These are phyloP conservation scores for Andrena bicolor DNA, from an alignment of 2,888 invertebrate species.

Conservation along the genomic window DNA sequence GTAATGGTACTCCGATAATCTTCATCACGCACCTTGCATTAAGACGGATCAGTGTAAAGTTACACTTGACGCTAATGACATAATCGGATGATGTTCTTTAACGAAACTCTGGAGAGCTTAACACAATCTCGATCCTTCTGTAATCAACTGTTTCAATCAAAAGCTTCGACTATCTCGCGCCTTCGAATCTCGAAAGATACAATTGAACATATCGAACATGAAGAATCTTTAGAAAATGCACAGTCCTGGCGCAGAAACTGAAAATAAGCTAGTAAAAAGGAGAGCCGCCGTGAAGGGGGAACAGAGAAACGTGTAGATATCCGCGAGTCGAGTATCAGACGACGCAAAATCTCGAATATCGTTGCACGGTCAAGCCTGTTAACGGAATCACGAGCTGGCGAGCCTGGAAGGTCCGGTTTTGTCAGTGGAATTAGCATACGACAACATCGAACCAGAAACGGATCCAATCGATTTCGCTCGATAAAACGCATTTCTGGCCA, in stretches of 20 bases:
- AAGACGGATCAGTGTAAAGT: slow-evolving; percentile 38
- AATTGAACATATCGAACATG: no score
- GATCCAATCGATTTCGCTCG: slow-evolving; percentile 27
- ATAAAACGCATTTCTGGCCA: neutral
- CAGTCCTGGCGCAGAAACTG: no score
- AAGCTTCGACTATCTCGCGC: no score
- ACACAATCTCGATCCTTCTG: no score
- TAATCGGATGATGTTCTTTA: slow-evolving; percentile 20
- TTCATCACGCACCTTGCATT: neutral
- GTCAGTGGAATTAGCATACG: slow-evolving; percentile 54
- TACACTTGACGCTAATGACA: slow-evolving; percentile 17
- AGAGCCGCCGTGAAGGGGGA: neutral
- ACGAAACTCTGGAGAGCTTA: neutral
- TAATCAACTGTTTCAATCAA: no score
- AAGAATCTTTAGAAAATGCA: no score
- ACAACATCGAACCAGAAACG: slow-evolving; percentile 19
- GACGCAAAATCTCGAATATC: slow-evolving; percentile 17
- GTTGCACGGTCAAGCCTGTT: slow-evolving; percentile 31
- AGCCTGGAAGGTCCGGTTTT: slow-evolving; percentile 51
- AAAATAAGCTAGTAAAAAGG: neutral
- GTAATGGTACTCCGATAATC: slow-evolving; percentile 47
- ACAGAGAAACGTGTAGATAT: neutral
- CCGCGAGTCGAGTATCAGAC: neutral
- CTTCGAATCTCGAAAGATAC: no score
- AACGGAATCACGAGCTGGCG: slow-evolving; percentile 15